Evolutionary conservation across 2,888 invertebrate species (phyloP), one percentile per base, ranked within the genome.

Genomic region (Charanyca ferruginea): DNA sequence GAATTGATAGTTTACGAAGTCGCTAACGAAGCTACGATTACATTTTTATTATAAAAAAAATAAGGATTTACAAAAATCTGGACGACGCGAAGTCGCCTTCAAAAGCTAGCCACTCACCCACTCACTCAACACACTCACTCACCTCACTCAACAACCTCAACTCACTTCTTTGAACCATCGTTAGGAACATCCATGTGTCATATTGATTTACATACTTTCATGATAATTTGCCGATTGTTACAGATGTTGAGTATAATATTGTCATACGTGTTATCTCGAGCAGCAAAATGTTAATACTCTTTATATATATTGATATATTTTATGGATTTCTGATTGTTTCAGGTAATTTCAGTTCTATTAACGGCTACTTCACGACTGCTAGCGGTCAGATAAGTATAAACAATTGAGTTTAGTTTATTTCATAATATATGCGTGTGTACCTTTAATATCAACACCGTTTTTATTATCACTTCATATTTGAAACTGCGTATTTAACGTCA

Each of bases 301-400:
- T 71, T 52, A 52, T 54, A 42, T n/a, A n/a, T n/a, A n/a, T n/a
- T n/a, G n/a, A n/a, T n/a, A n/a, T n/a, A n/a, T n/a, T n/a, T n/a
- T n/a, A n/a, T n/a, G n/a, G n/a, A n/a, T n/a, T n/a, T n/a, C n/a
- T n/a, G n/a, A n/a, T 79, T 79, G 81, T 81, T 79, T 54, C 82
- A 79, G 82, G 79, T 79, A 79, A 66, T 20, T 51, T 41, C 22
- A 62, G 45, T 55, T 35, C 4, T 25, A 38, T 23, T 64, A 44
- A 7, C 25, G 9, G 3, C 28, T 8, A 23, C 64, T 47, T 23
- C 42, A 35, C n/a, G 9, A 11, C 18, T 13, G 13, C 9, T 41
- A 38, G 28, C 35, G 28, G 16, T 22, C n/a, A 28, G 71, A 38
- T 71, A 69, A 60, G 76, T 69, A 45, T 1, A 9, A 22, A 18